phyloP scores from a whole-genome alignment of 2,797 vertebrate genomes.

The Threskiornis aethiopicus region DNA sequence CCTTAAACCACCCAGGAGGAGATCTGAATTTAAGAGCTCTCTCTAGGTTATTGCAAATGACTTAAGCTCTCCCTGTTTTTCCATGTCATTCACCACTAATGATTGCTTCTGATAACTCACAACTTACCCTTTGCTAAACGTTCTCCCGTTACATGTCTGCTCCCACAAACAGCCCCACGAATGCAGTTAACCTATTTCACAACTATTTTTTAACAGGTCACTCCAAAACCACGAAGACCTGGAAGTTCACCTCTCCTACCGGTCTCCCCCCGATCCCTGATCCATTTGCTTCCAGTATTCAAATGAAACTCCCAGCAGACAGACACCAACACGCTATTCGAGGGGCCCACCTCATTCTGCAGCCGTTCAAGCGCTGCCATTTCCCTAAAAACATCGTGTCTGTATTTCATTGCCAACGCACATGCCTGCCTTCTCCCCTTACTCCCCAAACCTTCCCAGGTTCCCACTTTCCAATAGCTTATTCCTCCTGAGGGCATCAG shows the following conservation, averaged over 20 bases:
- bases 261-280: fast-evolving
- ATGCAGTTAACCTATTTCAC: neutral
- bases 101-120: neutral
- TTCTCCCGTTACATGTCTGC: neutral
- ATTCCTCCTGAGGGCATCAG: neutral
- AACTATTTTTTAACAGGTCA: neutral
- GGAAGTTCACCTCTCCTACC: neutral
- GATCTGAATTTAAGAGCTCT: neutral
- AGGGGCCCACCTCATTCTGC: neutral
- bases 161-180: neutral
- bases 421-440: fast-evolving
- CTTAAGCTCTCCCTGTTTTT: neutral
- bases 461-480: neutral
- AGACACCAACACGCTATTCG: too few species aligned
- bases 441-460: neutral
- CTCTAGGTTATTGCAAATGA: neutral
- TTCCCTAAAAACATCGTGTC: neutral
- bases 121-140: neutral
- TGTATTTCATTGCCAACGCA: neutral
- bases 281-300: neutral
- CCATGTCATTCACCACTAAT: neutral
- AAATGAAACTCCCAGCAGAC: neutral
- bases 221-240: neutral
- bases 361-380: neutral
- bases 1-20: neutral